These are phyloP conservation scores for Megaceryle alcyon DNA, from an alignment of 2,797 vertebrate genomes.

Conservation along the genomic window DNA sequence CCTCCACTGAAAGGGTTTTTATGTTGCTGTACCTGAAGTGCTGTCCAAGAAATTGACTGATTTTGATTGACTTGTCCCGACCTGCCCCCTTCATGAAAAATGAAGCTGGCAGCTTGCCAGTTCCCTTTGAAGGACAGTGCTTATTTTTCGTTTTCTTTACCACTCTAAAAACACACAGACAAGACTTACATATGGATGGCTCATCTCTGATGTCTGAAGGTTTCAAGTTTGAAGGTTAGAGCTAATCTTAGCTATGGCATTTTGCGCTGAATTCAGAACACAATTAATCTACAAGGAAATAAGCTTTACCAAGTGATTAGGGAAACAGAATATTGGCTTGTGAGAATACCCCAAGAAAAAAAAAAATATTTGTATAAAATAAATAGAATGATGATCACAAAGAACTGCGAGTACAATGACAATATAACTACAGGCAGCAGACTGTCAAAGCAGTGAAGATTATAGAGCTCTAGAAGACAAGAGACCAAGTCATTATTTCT, in stretches of 20 bases:
- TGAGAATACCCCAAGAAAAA: not conserved
- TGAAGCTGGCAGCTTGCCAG: constrained; percentile 11
- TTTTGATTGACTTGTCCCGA: constrained; percentile 35
- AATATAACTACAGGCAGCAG: not conserved
- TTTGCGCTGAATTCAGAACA: constrained; percentile 42
- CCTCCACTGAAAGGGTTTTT: constrained; percentile 1
- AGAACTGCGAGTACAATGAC: not conserved
- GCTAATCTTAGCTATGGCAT: constrained; percentile 46
- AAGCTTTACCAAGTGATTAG: not conserved
- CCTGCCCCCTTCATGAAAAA: constrained; percentile 15
- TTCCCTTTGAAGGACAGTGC: constrained; percentile 4
- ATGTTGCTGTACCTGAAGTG: not conserved
- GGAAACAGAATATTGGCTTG: not conserved
- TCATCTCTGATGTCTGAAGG: constrained; percentile 25
- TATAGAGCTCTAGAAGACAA: not conserved
- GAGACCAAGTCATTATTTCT: not conserved
- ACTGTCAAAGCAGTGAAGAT: not conserved
- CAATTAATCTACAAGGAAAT: constrained; percentile 46
- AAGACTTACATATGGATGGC: constrained; percentile 29
- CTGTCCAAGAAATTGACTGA: constrained; percentile 1
- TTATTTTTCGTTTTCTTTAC: not conserved
- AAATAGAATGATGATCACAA: not conserved
- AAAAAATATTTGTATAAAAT: not conserved
- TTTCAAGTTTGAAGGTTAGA: constrained; percentile 56
- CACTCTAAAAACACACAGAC: constrained; percentile 21